Evolutionary conservation across 2,113 vertebrate species (phyloP).

Genomic region (Actenoides lindsayi): DNA sequence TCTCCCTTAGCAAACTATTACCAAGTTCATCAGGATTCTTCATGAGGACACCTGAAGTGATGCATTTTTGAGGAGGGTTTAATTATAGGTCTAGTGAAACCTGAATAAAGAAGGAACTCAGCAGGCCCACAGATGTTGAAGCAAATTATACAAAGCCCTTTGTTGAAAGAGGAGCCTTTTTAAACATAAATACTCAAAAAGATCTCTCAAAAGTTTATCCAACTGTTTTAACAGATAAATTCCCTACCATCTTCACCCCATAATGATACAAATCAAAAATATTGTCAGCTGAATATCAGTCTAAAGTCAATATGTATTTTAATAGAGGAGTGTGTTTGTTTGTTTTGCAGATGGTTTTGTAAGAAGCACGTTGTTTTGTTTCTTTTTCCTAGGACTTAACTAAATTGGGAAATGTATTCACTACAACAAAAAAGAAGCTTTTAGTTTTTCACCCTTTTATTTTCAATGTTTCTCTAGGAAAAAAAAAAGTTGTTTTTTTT

Average conservation of each 20-base stretch:
- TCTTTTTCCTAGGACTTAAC: background rate
- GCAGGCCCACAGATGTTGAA: background rate
- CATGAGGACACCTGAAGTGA: constrained; percentile 20
- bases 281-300: background rate
- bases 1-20: background rate
- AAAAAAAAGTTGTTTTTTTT: background rate
- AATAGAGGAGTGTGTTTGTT: background rate
- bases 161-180: background rate
- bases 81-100: background rate
- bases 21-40: background rate
- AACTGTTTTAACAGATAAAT: background rate
- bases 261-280: background rate
- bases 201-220: background rate
- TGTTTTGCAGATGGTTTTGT: background rate
- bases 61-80: background rate
- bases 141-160: background rate
- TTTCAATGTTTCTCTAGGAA: background rate
- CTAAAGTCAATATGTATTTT: background rate
- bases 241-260: background rate
- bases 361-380: background rate
- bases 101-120: background rate
- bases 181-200: background rate
- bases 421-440: background rate
- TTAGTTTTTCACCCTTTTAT: background rate
- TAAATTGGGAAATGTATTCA: background rate